These are phyloP conservation scores for Paedocypris sp. DNA, from an alignment of 2,113 vertebrate species.

Conservation along the genomic window DNA sequence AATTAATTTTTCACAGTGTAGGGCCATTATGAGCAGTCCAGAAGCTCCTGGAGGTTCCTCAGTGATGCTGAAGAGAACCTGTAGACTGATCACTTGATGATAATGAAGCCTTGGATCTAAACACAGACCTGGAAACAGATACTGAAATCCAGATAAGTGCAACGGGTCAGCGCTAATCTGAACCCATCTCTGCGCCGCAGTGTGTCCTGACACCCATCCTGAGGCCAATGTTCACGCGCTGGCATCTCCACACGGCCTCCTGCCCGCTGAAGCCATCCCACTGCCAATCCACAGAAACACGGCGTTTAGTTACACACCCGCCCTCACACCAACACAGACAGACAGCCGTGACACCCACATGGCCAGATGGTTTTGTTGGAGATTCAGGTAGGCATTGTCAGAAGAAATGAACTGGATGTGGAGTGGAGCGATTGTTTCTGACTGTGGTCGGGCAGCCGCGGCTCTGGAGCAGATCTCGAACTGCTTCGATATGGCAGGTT, in stretches of 20 bases:
- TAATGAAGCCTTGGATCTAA: background rate
- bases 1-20: too few relatives aligned
- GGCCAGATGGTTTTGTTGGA: background rate
- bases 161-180: slow-evolving; percentile 28
- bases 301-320: slow-evolving; percentile 5
- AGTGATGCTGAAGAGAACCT: background rate
- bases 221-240: background rate
- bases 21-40: too few relatives aligned
- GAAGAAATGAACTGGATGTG: background rate
- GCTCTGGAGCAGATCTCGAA: background rate
- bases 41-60: too few relatives aligned
- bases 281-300: slow-evolving; percentile 2
- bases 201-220: slow-evolving; percentile 16
- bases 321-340: background rate
- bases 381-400: background rate
- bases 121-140: slow-evolving; percentile 4
- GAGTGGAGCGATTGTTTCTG: background rate
- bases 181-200: background rate
- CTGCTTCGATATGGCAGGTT: background rate
- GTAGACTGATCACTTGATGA: slow-evolving; percentile 14
- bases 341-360: background rate
- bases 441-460: background rate
- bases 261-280: background rate
- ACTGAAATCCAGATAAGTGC: slow-evolving; percentile 22
- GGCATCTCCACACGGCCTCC: background rate